These are phyloP conservation scores for Slavum lentiscoides DNA, from an alignment of 2,888 invertebrate genomes.

Conservation along the genomic window DNA sequence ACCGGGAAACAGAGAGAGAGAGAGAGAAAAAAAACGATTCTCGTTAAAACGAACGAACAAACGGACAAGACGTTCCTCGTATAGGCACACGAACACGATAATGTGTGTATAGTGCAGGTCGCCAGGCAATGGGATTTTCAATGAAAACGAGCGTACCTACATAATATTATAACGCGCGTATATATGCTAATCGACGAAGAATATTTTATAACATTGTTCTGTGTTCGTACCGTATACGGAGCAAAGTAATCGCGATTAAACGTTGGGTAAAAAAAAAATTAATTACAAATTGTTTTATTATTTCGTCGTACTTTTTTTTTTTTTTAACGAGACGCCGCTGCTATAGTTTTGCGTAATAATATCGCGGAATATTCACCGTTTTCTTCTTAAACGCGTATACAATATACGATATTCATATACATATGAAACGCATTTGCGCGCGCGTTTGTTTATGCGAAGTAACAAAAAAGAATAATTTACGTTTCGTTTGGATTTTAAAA, in stretches of 20 bases:
- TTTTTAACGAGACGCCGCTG: not conserved
- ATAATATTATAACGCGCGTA: too few species aligned
- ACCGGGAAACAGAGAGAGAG: not conserved
- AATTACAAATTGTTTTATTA: constrained; percentile 42
- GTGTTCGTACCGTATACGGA: not conserved
- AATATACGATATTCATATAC: not conserved
- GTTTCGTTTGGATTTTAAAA: not conserved
- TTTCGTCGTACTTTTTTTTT: constrained; percentile 23
- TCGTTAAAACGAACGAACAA: not conserved
- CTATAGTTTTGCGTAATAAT: too few species aligned
- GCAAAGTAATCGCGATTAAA: too few species aligned
- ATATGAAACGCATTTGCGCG: not conserved
- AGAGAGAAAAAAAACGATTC: too few species aligned
- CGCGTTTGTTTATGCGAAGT: constrained; percentile 3
- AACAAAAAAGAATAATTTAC: constrained; percentile 40
- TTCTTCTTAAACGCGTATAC: constrained; percentile 20
- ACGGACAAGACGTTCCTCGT: not conserved
- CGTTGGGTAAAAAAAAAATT: too few species aligned
- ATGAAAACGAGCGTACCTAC: too few species aligned
- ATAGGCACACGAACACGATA: not conserved
- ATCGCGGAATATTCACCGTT: constrained; percentile 19
- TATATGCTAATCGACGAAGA: too few species aligned
- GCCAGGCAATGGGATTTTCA: too few species aligned
- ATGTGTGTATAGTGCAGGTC: too few species aligned
- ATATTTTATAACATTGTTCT: too few species aligned